phyloP scores from a whole-genome alignment of 2,113 vertebrate genomes.

The Saguinus midas region DNA sequence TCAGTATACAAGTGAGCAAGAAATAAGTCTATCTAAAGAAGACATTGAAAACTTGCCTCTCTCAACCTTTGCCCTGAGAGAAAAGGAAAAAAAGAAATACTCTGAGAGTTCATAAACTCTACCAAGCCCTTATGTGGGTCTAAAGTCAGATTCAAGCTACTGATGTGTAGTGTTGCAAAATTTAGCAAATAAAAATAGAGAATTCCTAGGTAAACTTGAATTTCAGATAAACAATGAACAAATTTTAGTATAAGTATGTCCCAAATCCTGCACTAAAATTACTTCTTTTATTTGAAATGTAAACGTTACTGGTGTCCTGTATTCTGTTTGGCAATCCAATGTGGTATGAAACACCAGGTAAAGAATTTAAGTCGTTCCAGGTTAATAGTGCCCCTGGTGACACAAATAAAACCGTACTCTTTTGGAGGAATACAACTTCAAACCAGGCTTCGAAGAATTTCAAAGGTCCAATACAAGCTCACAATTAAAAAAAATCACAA shows the following conservation, averaged over 20 bases:
- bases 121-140: not conserved
- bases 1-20: not conserved
- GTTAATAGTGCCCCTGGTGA: slow-evolving; percentile 55
- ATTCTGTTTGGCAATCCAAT: not conserved
- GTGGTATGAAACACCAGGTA: not conserved
- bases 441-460: slow-evolving; percentile 16
- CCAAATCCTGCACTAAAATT: slow-evolving; percentile 2
- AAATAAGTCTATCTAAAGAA: not conserved
- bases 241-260: not conserved
- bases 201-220: not conserved
- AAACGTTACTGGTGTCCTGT: not conserved
- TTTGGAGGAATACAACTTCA: not conserved
- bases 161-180: not conserved
- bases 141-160: not conserved
- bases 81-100: not conserved
- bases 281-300: not conserved
- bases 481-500: not conserved
- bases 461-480: slow-evolving; percentile 18
- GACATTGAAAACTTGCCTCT: not conserved
- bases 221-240: not conserved
- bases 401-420: not conserved
- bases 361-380: slow-evolving; percentile 17
- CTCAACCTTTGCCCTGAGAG: not conserved
- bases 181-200: slow-evolving; percentile 15
- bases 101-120: not conserved